Percentiles rank a stretch among this genome's conserved stretches.
phyloP scores from a whole-genome alignment of 2,797 vertebrate genomes.

The Sandelia bainsii region DNA sequence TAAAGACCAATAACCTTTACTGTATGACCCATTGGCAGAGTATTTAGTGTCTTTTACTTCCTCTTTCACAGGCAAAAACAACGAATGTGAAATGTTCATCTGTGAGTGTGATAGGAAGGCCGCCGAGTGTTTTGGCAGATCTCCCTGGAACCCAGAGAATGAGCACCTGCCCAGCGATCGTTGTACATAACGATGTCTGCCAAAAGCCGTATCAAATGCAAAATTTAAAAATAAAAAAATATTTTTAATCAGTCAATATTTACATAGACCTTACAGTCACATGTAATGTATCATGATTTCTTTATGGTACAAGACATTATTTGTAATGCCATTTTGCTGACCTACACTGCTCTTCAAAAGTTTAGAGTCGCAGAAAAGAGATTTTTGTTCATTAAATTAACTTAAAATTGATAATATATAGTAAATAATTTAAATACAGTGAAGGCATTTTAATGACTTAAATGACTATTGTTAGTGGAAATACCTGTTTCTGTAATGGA shows the following conservation, averaged over 20 bases:
- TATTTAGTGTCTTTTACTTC: background rate
- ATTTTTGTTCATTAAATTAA: no score
- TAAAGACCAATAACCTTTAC: no score
- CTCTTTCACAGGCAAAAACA: conserved; percentile 78
- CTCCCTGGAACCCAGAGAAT: conserved; percentile 70
- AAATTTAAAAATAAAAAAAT: background rate
- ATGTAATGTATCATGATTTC: background rate
- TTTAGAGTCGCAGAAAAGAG: no score
- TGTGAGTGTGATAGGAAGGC: conserved; percentile 89
- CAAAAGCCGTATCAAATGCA: background rate
- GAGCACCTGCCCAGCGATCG: conserved; percentile 54
- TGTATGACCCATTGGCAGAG: no score
- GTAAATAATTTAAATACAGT: no score
- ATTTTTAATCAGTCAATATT: no score
- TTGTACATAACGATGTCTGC: conserved; percentile 63
- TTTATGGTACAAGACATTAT: background rate
- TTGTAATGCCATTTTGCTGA: background rate
- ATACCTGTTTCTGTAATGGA: no score
- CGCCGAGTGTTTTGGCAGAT: conserved; percentile 83
- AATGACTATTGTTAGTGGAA: no score
- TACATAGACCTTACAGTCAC: background rate
- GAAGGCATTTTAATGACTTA: no score
- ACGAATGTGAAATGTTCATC: conserved; percentile 81
- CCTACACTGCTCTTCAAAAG: background rate
- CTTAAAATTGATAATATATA: no score